Evolutionary conservation across 2,888 invertebrate species (phyloP), one percentile per base, ranked within the genome.

Genomic region (Cyclophora punctaria): DNA sequence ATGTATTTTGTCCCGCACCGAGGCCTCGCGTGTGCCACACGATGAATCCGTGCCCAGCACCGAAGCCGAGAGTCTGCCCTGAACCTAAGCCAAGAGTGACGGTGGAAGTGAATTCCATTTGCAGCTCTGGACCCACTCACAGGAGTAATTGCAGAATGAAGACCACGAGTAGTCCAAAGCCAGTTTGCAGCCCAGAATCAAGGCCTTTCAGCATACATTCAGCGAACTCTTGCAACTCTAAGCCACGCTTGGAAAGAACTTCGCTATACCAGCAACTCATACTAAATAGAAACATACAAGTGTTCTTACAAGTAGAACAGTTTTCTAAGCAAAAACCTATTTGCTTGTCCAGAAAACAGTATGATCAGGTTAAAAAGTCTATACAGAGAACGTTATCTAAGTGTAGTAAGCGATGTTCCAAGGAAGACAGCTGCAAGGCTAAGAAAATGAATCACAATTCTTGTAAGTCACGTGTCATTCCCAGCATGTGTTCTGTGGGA

Each of bases 321-420:
- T 68, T 70, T 48, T 61, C 67, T 6, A 79, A 75, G 55, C 70
- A 73, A 46, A 80, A 73, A 52, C 73, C 78, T 3, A 80, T 85
- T 41, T 55, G 73, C 35, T 59, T 84, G 7, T 69, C 83, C 2
- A 66, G 70, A 34, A 74, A 73, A 58, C 86, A 86, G 63, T 84
- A 83, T 45, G 61, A 71, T 2, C 83, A 76, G 70, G 70, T 86
- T 3, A 84, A 75, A 56, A 75, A 59, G 62, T 73, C 71, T 2
- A 76, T 83, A 47, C 72, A 75, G 53, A 71, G 59, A 52, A 69
- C 63, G 1, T 58, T 64, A 46, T 48, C 46, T 37, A 64, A 49
- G 44, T 34, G 40, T 7, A 44, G 44, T 20, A 34, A 20, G 4
- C 3, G 7, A 7, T 7, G 7, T 5, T 41, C 7, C 7, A 41